Conservation (phyloP, 2,888 invertebrate species). For the Stenolophus ochropezus region DNA sequence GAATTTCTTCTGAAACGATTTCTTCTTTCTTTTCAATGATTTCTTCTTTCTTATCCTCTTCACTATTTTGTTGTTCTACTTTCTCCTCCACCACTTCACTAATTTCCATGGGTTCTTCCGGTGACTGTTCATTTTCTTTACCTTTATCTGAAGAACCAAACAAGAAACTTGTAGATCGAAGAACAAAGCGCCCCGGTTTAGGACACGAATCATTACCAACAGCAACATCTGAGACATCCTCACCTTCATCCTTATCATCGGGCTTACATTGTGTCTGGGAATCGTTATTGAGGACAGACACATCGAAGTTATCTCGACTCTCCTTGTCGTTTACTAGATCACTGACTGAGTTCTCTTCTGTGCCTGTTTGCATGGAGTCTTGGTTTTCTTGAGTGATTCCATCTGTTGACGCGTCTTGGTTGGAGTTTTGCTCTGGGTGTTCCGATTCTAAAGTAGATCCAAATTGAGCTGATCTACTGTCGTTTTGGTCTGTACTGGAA, state of each 20-base stretch:
- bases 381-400: constrained; percentile 36
- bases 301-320: constrained; percentile 42
- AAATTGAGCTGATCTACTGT: constrained; percentile 49
- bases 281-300: constrained; percentile 49
- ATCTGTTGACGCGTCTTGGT: constrained; percentile 23
- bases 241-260: constrained; percentile 50
- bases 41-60: too few relatives aligned
- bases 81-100: background rate
- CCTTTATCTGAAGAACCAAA: constrained; percentile 54
- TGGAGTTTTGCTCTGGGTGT: constrained; percentile 51
- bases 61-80: too few relatives aligned
- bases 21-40: too few relatives aligned
- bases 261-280: constrained; percentile 54
- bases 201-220: constrained; percentile 37
- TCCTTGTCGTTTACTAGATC: constrained; percentile 24
- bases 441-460: constrained; percentile 47
- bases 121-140: constrained; percentile 20
- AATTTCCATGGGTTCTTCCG: constrained; percentile 44
- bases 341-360: constrained; percentile 49
- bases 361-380: constrained; percentile 49
- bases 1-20: background rate
- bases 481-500: constrained; percentile 53
- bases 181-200: constrained; percentile 26
- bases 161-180: constrained; percentile 47
- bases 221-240: constrained; percentile 34